Evolutionary conservation across 2,113 vertebrate genomes (phyloP).

Genomic region (Malaclemys terrapin): DNA sequence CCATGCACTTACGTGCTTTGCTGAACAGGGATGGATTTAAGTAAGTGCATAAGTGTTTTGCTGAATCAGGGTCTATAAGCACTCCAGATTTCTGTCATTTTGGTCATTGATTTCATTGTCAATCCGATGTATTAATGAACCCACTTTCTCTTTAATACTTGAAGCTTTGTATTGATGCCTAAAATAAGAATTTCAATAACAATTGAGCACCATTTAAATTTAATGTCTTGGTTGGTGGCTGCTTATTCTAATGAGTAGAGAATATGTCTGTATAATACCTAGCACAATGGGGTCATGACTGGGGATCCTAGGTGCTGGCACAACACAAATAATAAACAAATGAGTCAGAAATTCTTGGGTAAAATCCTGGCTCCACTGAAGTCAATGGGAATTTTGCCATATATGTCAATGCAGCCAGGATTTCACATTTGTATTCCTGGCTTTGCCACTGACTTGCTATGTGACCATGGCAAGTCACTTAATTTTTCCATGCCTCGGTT

Average conservation of each 20-base stretch:
- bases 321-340: neutral
- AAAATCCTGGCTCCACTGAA: neutral
- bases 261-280: neutral
- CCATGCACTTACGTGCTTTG: neutral
- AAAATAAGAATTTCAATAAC: neutral
- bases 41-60: neutral
- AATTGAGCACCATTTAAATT: neutral
- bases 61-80: neutral
- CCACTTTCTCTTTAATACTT: neutral
- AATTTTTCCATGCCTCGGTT: conserved; percentile 4
- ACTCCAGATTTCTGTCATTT: neutral
- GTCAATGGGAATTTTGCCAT: neutral
- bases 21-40: neutral
- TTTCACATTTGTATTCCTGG: neutral
- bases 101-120: neutral
- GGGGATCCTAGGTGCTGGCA: neutral
- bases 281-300: neutral
- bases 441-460: neutral
- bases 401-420: neutral
- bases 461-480: neutral
- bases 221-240: neutral
- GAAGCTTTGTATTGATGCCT: neutral
- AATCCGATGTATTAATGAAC: neutral
- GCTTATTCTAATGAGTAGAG: neutral
- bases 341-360: neutral